Evolutionary conservation across 2,113 vertebrate species (phyloP).

Genomic region (Megalops atlanticus): DNA sequence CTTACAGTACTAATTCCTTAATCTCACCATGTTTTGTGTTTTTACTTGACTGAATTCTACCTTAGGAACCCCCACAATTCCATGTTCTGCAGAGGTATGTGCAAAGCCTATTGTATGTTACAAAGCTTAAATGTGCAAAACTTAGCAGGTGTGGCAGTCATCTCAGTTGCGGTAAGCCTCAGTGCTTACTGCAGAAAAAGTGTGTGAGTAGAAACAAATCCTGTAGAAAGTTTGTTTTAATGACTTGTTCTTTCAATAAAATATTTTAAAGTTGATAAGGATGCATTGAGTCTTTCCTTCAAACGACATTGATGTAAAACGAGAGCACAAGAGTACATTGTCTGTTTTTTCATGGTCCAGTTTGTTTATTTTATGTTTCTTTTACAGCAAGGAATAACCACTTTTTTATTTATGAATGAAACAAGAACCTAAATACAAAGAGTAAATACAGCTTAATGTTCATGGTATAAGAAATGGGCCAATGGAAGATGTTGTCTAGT

Average conservation of each 20-base stretch:
- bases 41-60: background rate
- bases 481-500: background rate
- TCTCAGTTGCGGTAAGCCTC: no score
- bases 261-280: background rate
- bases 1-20: background rate
- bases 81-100: background rate
- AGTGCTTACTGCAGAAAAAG: background rate
- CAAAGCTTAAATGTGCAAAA: no score
- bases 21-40: background rate
- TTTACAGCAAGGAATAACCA: no score
- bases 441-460: background rate
- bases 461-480: background rate
- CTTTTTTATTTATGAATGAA: no score
- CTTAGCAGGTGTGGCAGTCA: no score
- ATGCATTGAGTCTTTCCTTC: background rate
- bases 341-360: background rate
- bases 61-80: background rate
- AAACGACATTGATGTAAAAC: background rate
- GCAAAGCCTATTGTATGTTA: no score
- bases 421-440: background rate
- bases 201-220: background rate
- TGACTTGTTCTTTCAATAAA: conserved; percentile 13
- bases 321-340: background rate
- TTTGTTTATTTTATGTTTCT: no score
- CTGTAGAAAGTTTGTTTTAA: background rate